Conservation (phyloP, 2,888 invertebrate genomes). For the Andrena minutula region DNA sequence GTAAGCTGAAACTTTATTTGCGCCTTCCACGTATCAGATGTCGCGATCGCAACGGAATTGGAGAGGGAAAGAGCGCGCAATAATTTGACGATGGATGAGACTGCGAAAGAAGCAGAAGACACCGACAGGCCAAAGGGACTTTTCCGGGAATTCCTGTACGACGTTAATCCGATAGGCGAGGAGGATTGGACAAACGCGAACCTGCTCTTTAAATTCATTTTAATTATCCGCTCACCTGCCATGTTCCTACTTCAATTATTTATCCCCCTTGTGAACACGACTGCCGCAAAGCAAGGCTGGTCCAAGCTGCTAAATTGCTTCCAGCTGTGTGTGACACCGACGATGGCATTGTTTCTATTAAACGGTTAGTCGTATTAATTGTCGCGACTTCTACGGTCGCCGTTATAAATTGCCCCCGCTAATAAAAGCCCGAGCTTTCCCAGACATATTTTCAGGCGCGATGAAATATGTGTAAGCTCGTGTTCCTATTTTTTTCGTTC, state of each 20-base stretch:
- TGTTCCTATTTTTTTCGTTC: not conserved
- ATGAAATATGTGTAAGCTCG: constrained; percentile 31
- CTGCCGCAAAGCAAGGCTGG: constrained; percentile 86
- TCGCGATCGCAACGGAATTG: constrained; percentile 79
- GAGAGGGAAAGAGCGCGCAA: constrained; percentile 34
- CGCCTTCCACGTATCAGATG: constrained; percentile 69
- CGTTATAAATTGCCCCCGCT: constrained; percentile 42
- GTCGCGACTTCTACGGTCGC: constrained; percentile 37
- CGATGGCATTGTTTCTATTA: constrained; percentile 83
- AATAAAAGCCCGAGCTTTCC: constrained; percentile 36
- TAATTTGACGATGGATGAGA: constrained; percentile 1
- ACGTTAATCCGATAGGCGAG: constrained; percentile 79
- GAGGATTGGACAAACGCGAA: constrained; percentile 83
- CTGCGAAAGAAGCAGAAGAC: constrained; percentile 1
- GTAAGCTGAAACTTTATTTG: not conserved
- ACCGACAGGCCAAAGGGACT: constrained; percentile 75
- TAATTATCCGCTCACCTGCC: constrained; percentile 86
- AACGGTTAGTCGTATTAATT: constrained; percentile 74
- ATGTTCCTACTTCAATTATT: constrained; percentile 86
- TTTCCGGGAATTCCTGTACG: constrained; percentile 80
- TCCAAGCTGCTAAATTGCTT: constrained; percentile 86
- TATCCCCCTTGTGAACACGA: constrained; percentile 87
- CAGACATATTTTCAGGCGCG: constrained; percentile 31
- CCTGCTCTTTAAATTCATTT: constrained; percentile 79
- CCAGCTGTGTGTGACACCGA: constrained; percentile 86